Conservation (phyloP, 2,797 vertebrate species). For the Hozukius guyotensis region DNA sequence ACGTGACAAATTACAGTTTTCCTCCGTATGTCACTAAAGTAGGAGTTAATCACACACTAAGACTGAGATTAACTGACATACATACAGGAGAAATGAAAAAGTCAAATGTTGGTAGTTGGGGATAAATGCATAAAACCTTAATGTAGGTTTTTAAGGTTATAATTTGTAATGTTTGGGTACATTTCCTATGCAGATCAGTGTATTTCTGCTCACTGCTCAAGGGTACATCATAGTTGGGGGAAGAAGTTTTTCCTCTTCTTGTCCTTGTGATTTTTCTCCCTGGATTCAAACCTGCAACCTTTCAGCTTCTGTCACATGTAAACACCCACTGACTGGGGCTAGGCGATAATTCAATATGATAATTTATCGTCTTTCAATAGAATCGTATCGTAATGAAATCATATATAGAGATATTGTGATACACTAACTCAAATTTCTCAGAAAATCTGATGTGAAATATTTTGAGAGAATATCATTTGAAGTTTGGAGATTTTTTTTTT, state of each 20-base stretch:
- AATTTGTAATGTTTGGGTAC: not conserved
- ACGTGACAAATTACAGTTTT: not conserved
- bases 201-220: not conserved
- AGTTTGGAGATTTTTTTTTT: not conserved
- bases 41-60: not conserved
- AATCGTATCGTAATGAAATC: accelerated
- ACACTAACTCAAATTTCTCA: no score
- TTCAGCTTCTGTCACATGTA: not conserved
- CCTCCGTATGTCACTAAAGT: not conserved
- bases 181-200: no score
- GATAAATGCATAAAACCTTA: not conserved
- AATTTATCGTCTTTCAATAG: no score
- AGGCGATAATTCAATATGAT: no score
- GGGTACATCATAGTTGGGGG: not conserved
- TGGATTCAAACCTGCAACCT: not conserved
- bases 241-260: not conserved
- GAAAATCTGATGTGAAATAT: not conserved
- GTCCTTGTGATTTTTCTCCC: not conserved
- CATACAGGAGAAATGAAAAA: not conserved
- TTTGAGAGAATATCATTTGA: not conserved
- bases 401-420: no score
- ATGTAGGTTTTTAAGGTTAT: not conserved
- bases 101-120: not conserved
- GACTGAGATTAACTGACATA: not conserved
- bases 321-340: no score